Evolutionary conservation across 2,797 vertebrate genomes (phyloP), one percentile per base, ranked within the genome.

Genomic region (Trachurus trachurus): DNA sequence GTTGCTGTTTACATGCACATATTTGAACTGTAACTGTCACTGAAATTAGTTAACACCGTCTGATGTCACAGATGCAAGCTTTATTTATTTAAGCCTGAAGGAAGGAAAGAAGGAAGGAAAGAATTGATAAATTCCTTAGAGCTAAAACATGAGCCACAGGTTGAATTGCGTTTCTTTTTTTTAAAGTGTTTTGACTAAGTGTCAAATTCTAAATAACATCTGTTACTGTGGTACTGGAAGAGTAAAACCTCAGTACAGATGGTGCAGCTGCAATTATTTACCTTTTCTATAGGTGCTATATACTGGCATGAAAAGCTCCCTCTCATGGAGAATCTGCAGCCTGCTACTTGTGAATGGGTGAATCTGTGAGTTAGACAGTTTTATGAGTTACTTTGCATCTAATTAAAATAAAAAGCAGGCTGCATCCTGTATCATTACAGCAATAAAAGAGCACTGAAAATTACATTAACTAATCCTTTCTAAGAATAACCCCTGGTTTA

Each of bases 401-500:
- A 86, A 88, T 91, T 89, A 87, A 83, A 89, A 93, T 76, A 73
- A 83, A 84, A 80, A 53, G 37, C 63, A 77, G 80, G 12, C 39
- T 76, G 8, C 29, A 63, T 78, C 78, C 88, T 74, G 80, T 84
- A 71, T 87, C 77, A 91, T 87, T 90, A 88, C 68, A 2, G 73
- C 88, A 77, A 86, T 89, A 83, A 86, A 82, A 88, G 80, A 86
- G 85, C 69, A 66, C 67, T 40, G 42, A 70, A 69, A 77, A 86
- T 66, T 80, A 82, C 86, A 89, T 90, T 88, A 89, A 87, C 76
- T 87, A 82, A 90, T 89, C 85, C 76, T 16, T 63, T 84, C 89
- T 85, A 73, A 91, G 90, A 94, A 93, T 93, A 95, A 85, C 70
- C 78, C 76, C 68, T 53, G 73, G 81, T 76, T 80, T 85, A 90